Evolutionary conservation across 2,888 invertebrate genomes (phyloP).

Genomic region (Crepidodera aurea): DNA sequence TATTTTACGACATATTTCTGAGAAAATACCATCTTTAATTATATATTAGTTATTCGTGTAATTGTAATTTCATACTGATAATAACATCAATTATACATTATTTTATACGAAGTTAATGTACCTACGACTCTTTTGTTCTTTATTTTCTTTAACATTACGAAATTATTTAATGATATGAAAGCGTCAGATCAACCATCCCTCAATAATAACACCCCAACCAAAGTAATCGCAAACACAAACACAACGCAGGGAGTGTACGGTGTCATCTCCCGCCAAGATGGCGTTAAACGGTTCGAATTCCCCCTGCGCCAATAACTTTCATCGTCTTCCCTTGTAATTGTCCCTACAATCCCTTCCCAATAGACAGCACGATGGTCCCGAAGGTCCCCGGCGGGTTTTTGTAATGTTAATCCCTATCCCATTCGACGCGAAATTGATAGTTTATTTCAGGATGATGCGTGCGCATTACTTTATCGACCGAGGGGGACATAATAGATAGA

Average conservation of each 20-base stretch:
- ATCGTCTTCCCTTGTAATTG: constrained; percentile 36
- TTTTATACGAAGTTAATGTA: too few relatives aligned
- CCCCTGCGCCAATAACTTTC: constrained; percentile 41
- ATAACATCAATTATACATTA: too few relatives aligned
- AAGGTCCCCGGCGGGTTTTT: constrained; percentile 22
- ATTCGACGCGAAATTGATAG: constrained; percentile 51
- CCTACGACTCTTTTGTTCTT: too few relatives aligned
- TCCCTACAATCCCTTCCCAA: constrained; percentile 28
- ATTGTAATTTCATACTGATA: too few relatives aligned
- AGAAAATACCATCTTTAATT: too few relatives aligned
- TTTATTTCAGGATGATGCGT: constrained; percentile 33
- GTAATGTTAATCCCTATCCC: constrained; percentile 37
- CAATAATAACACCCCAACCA: constrained; percentile 3
- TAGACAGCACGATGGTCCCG: constrained; percentile 22
- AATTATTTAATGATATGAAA: too few relatives aligned
- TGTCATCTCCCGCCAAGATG: constrained; percentile 38
- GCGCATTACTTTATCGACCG: constrained; percentile 38
- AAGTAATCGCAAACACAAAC: constrained; percentile 30
- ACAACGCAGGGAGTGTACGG: constrained; percentile 23
- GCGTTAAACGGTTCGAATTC: constrained; percentile 39
- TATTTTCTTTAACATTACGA: too few relatives aligned
- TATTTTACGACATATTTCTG: too few relatives aligned
- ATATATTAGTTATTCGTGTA: too few relatives aligned
- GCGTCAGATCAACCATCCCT: not conserved
- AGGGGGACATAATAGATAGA: not conserved